phyloP scores from a whole-genome alignment of 2,113 vertebrate species.

The Pteropus alecto region DNA sequence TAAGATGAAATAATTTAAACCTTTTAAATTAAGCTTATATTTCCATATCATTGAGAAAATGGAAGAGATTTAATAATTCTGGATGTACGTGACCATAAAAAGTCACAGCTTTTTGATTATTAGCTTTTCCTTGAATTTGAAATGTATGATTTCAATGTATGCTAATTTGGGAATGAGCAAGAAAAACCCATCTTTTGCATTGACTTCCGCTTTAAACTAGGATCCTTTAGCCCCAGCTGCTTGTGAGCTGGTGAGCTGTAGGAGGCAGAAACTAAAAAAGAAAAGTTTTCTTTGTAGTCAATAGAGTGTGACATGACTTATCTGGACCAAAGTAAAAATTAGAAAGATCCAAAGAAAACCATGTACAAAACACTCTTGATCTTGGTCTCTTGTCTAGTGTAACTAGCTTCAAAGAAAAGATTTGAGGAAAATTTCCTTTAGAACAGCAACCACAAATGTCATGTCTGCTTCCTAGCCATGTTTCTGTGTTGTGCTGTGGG shows the following conservation, averaged over 20 bases:
- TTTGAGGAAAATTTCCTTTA: constrained; percentile 18
- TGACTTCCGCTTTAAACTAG: neutral
- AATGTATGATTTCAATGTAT: neutral
- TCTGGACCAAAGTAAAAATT: constrained; percentile 5
- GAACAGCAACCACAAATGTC: neutral
- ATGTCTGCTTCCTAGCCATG: neutral
- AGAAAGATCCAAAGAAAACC: neutral
- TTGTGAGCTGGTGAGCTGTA: neutral
- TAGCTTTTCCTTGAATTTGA: constrained; percentile 24
- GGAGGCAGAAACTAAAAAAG: neutral
- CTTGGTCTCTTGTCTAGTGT: neutral
- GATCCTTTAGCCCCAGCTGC: neutral
- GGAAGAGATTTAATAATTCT: constrained; percentile 24
- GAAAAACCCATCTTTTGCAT: neutral
- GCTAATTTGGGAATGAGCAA: neutral
- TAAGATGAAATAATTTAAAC: constrained; percentile 48
- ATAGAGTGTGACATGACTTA: neutral
- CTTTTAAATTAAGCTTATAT: neutral
- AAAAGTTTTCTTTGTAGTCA: neutral
- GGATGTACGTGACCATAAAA: neutral
- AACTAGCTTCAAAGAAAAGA: constrained; percentile 34
- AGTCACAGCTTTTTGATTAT: neutral
- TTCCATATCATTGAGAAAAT: constrained; percentile 27
- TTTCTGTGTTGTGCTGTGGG: constrained; percentile 20
- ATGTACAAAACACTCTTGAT: neutral